Conservation (phyloP, 2,888 invertebrate species). For the Papilio elwesi region DNA sequence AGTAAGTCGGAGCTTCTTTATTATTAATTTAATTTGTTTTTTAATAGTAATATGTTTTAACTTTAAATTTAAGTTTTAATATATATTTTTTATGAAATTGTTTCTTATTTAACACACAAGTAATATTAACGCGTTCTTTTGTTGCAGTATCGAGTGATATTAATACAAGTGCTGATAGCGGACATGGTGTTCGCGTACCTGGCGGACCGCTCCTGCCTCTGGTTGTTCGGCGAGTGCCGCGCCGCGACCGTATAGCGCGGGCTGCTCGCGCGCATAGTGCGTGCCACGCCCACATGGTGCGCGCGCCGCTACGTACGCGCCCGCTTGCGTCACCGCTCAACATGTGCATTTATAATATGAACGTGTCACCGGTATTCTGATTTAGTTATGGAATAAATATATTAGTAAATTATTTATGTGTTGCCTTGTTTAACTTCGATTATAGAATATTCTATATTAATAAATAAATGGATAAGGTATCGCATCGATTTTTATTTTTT, state of each 20-base stretch:
- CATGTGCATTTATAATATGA: constrained; percentile 52
- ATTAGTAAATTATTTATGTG: constrained; percentile 52
- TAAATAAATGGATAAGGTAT: constrained; percentile 35
- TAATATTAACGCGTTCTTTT: constrained; percentile 9
- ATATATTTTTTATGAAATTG: neutral
- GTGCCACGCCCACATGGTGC: neutral
- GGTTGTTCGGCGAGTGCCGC: constrained; percentile 93
- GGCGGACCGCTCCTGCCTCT: constrained; percentile 93
- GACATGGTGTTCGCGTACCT: constrained; percentile 94
- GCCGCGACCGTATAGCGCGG: constrained; percentile 60
- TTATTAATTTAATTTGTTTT: too few relatives aligned
- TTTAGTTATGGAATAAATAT: constrained; percentile 53
- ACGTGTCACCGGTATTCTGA: constrained; percentile 53
- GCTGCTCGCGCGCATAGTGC: constrained; percentile 20
- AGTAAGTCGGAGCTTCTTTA: too few relatives aligned
- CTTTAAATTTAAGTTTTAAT: too few relatives aligned
- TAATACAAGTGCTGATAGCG: constrained; percentile 92
- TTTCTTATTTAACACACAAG: too few relatives aligned
- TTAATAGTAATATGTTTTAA: too few relatives aligned
- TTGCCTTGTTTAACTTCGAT: constrained; percentile 44
- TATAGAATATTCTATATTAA: constrained; percentile 32
- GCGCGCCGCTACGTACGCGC: constrained; percentile 49
- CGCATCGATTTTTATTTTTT: constrained; percentile 31
- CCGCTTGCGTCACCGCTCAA: constrained; percentile 47
- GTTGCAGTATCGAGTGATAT: constrained; percentile 93